Base-by-base conservation (phyloP, 2,113 vertebrate genomes). In the Heloderma charlesbogerti region DNA sequence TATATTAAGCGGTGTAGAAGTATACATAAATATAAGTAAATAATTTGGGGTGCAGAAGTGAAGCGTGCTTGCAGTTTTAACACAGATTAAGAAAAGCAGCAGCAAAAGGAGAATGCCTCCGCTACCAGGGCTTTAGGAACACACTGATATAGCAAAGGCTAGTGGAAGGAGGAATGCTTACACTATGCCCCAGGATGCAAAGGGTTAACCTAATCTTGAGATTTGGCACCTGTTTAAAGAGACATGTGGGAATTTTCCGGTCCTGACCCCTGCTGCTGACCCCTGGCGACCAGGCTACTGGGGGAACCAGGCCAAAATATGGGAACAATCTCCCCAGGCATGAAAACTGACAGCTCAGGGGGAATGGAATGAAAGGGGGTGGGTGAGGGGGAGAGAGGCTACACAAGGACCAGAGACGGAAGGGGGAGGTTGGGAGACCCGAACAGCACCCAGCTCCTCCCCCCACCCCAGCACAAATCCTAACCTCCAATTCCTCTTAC, bases 191-290 rank as follows among this genome's bases (percentile, higher is more conserved):
- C 67, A 15, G 54, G 10, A 0, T 4, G 57, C 22, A 66, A 90
- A 34, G 71, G 72, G 81, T 77, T 85, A 84, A 84, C 71, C 57
- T 1, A 27, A 9, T 54, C 72, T 13, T n/a, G 37, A 6, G 71
- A 22, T 51, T 71, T 31, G 82, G 72, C 89, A 90, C 89, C 89
- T 90, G 89, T 90, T 84, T 66, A 75, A 85, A 85, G 82, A 84
- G 82, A 85, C 77, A 85, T 78, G 82, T 85, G 89, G 82, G 81
- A 78, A 85, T 84, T 77, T 66, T 51, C 71, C 78, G 93, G 94
- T 95, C 94, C 79, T 91, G 95, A 94, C 96, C 93, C 89, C 72
- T 85, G 80, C 71, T 4, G 71, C 54, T 85, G 89, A 90, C 89
- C 89, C 82, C 89, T 93, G 88, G 82, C 71, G 40, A 77, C 89